Percentiles rank a stretch among this genome's conserved stretches.
These are phyloP conservation scores for Drosophila paucipuncta DNA, from an alignment of 2,888 invertebrate genomes.

Conservation along the genomic window DNA sequence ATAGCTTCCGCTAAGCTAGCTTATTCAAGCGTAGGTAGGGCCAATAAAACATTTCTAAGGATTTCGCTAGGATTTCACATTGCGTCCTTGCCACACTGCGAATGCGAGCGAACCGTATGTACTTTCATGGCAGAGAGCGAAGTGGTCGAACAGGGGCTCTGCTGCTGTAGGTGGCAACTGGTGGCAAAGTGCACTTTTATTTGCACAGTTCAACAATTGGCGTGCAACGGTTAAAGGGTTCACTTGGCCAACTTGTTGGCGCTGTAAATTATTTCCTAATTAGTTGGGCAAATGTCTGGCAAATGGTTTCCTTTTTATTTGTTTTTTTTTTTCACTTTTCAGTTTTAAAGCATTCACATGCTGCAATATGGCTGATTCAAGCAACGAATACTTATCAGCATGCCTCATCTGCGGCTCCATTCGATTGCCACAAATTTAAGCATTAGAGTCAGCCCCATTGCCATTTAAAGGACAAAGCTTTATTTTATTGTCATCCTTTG, in stretches of 20 bases:
- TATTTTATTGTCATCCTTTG: conserved; percentile 57
- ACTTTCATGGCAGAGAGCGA: not conserved
- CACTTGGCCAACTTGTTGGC: conserved; percentile 55
- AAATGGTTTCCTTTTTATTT: not conserved
- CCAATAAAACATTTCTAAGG: conserved; percentile 83
- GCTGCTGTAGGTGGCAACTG: conserved; percentile 42
- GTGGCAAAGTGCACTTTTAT: conserved; percentile 42
- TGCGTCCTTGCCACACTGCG: conserved; percentile 44
- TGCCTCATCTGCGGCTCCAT: conserved; percentile 49
- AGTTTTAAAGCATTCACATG: conserved; percentile 10
- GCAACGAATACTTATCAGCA: conserved; percentile 29
- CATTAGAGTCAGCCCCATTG: conserved; percentile 23
- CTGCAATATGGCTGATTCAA: conserved; percentile 6
- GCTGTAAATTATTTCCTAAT: conserved; percentile 75
- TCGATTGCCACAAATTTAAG: conserved; percentile 51
- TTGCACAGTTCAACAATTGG: conserved; percentile 19
- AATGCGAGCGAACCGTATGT: conserved; percentile 9
- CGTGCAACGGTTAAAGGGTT: conserved; percentile 42
- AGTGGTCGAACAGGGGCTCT: not conserved
- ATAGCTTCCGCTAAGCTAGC: conserved; percentile 83
- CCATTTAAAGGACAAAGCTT: conserved; percentile 53
- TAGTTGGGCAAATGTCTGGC: conserved; percentile 48
- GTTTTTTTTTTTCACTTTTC: not conserved
- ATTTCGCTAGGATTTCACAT: conserved; percentile 72
- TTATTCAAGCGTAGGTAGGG: conserved; percentile 79